phyloP scores from a whole-genome alignment of 35 echinoderm and acorn worm genomes.

The Acanthaster planci region DNA sequence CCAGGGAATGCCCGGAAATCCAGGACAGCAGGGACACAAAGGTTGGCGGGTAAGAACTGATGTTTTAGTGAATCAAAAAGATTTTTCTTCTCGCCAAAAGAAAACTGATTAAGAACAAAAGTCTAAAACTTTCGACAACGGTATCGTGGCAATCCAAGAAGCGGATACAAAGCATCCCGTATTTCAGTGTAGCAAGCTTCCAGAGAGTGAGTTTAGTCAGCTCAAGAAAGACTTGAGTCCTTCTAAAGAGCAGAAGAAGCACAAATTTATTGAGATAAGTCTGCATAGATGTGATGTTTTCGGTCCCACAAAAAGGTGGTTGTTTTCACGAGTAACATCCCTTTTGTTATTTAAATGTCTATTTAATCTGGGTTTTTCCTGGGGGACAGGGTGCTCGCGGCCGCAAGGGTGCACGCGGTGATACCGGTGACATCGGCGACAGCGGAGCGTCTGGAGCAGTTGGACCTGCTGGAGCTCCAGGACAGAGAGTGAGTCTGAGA shows the following conservation, averaged over 20 bases:
- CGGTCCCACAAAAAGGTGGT: too few species aligned
- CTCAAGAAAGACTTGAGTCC: background rate
- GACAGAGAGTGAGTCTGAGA: background rate
- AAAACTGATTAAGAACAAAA: too few species aligned
- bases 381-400: background rate
- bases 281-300: too few species aligned
- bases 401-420: background rate
- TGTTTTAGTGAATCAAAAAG: background rate
- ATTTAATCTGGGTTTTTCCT: too few species aligned
- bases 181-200: background rate
- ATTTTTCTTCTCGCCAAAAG: background rate
- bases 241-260: too few species aligned
- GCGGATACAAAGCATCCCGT: background rate
- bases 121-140: too few species aligned
- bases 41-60: background rate
- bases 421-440: background rate
- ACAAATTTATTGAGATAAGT: too few species aligned
- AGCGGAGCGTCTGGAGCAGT: background rate
- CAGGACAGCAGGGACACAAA: slow-evolving; percentile 9
- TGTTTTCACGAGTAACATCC: too few species aligned
- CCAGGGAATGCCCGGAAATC: background rate
- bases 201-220: background rate
- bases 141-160: background rate
- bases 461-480: background rate
- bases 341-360: too few species aligned